Percentiles rank a stretch among this genome's conserved stretches.
phyloP scores from a whole-genome alignment of 2,113 vertebrate genomes.

The Equus quagga region DNA sequence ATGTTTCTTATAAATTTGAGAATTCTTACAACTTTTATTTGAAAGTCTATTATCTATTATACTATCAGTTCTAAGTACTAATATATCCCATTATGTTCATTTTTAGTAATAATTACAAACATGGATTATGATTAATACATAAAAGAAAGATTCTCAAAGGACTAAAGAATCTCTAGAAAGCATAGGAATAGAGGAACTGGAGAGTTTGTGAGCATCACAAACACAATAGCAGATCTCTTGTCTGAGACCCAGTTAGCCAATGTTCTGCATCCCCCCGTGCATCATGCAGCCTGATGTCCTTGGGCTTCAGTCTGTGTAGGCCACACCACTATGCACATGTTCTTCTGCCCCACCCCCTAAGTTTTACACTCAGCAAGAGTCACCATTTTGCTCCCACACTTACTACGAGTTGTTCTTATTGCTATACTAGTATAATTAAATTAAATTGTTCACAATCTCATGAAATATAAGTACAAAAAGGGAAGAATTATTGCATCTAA shows the following conservation, averaged over 20 bases:
- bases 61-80: not conserved
- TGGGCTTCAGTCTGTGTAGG: no score
- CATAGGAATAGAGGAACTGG: not conserved
- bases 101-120: slow-evolving; percentile 7
- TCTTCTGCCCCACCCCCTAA: not conserved
- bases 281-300: accelerated
- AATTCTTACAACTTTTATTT: not conserved
- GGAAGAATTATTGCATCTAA: not conserved
- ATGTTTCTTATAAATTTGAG: not conserved
- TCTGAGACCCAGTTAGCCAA: no score
- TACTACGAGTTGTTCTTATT: not conserved
- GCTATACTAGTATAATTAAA: not conserved
- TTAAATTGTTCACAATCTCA: not conserved
- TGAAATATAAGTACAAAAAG: not conserved
- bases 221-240: not conserved
- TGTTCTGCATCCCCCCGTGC: no score
- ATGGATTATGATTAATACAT: not conserved
- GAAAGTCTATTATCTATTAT: not conserved
- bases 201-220: not conserved
- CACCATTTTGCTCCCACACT: not conserved
- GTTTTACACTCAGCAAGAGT: not conserved
- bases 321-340: not conserved
- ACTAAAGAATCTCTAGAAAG: not conserved
- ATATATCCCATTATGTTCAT: not conserved
- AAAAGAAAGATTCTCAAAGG: not conserved